Evolutionary conservation across 2,113 vertebrate genomes (phyloP), one percentile per base, ranked within the genome.

Genomic region (Atrichornis clamosus): DNA sequence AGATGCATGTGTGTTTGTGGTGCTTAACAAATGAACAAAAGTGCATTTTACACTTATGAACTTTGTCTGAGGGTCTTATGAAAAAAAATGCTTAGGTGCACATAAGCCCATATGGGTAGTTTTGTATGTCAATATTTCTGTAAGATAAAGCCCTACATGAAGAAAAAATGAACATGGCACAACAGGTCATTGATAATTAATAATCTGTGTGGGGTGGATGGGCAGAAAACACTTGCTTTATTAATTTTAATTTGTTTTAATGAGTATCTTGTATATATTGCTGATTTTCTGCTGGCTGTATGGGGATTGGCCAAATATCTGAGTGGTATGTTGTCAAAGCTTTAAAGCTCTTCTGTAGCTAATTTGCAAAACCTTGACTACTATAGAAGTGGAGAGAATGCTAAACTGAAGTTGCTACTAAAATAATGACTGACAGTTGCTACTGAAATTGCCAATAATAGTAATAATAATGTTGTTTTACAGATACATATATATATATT

Each of bases 241-340:
- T 68, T 80, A 16, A 50, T 70, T 76, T 89, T 42, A 33, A 39
- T 84, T 90, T 96, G 30, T 94, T 91, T 94, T 94, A 93, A 85
- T 77, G 62, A 69, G 33, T 32, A 30, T 74, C 55, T 82, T 94
- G 32, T 95, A 44, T 88, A 39, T 90, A 11, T 82, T 93, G 87
- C 87, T 96, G 84, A 82, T 89, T 87, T 94, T 94, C 91, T 95
- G 70, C 93, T 91, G 83, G 62, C 87, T 93, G 62, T 94, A 59
- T 84, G 59, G 37, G 68, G 41, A 96, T 46, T 91, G 93, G 53
- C 84, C 91, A 89, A 49, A 73, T 87, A 82, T 30, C 62, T 91
- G 84, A 94, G 81, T 91, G 95, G 95, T 97, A 89, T 1, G 39
- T 97, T 92, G 67, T 65, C 32, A 78, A 89, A 95, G 42, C 67